These are phyloP conservation scores for crab-eating macaque (Macaca fascicularis) DNA, from an alignment of 2,113 vertebrate genomes.

Conservation along the genomic window T2T-MFA8v1.1 NC_088394.1:25888001-25888500, in stretches of 20 bases:
- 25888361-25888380: neutral
- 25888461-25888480: neutral
- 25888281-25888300: neutral
- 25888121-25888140: fast-evolving
- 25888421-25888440: neutral
- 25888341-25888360: neutral
- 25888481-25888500: no score
- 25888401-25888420: neutral
- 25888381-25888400: neutral
- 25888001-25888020: neutral
- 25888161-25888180: neutral
- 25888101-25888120: fast-evolving
- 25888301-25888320: no score
- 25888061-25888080: neutral
- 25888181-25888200: fast-evolving
- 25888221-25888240: neutral
- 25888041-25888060: neutral
- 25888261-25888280: neutral
- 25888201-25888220: no score
- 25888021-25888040: neutral
- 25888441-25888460: neutral
- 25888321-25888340: neutral
- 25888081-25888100: neutral
- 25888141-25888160: neutral
- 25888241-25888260: neutral